Conservation (phyloP, 1,140 invertebrate genomes). For the Pentalonia nigronervosa region DNA sequence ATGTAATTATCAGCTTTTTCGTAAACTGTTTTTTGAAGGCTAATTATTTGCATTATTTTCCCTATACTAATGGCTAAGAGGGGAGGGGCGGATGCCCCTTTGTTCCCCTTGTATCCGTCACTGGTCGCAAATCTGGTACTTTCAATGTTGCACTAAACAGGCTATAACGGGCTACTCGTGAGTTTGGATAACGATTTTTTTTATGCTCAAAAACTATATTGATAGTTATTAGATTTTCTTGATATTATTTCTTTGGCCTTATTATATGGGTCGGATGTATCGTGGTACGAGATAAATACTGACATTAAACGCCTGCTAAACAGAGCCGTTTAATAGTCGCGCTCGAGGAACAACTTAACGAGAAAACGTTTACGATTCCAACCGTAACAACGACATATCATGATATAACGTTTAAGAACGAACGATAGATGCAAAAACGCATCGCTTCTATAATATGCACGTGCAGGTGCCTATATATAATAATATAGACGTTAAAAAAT, state of each 20-base stretch:
- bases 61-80: no score
- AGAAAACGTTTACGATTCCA: not conserved
- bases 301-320: not conserved
- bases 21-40: no score
- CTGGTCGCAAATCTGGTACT: not conserved
- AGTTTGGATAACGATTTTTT: not conserved
- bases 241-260: not conserved
- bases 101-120: no score
- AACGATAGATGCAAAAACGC: not conserved
- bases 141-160: rapidly evolving
- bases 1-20: no score
- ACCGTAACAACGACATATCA: not conserved
- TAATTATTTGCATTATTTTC: no score
- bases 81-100: no score
- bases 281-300: not conserved
- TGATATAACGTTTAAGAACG: not conserved
- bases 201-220: not conserved
- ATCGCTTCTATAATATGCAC: not conserved
- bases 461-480: not conserved
- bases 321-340: not conserved
- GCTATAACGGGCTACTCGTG: no score
- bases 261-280: not conserved
- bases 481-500: slow-evolving; percentile 29
- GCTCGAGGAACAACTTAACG: not conserved
- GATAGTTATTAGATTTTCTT: not conserved